These are phyloP conservation scores for Elephas maximus DNA, from an alignment of 2,113 vertebrate species.

Conservation along the genomic window DNA sequence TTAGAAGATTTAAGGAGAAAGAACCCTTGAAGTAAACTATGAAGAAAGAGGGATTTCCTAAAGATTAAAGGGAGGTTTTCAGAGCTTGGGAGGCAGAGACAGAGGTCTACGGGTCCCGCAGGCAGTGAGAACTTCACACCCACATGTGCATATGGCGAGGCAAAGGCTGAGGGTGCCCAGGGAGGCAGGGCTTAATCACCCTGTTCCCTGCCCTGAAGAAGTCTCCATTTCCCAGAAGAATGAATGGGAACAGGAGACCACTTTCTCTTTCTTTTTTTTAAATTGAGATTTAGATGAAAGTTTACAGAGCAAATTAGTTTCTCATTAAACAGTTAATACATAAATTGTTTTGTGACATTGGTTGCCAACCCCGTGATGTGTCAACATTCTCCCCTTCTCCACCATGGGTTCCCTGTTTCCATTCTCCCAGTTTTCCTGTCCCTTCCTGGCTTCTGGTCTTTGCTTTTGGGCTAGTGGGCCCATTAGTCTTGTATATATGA, in stretches of 20 bases:
- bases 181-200: not conserved
- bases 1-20: not conserved
- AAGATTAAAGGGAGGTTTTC: not conserved
- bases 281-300: too few species aligned
- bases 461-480: too few species aligned
- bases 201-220: not conserved
- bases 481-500: too few species aligned
- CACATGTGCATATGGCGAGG: not conserved
- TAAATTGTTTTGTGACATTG: too few species aligned
- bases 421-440: too few species aligned
- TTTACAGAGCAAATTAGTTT: too few species aligned
- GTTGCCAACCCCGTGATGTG: too few species aligned
- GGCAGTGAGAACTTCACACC: not conserved
- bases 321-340: too few species aligned
- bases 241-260: not conserved
- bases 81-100: not conserved
- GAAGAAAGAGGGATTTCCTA: not conserved
- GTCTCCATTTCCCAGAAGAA: not conserved
- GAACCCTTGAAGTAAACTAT: not conserved
- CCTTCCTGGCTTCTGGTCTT: too few species aligned
- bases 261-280: not conserved
- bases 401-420: too few species aligned
- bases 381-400: too few species aligned
- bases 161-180: rapidly evolving
- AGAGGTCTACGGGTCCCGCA: not conserved